These are phyloP conservation scores for Lithophane socia DNA, from an alignment of 2,888 invertebrate genomes.

Conservation along the genomic window DNA sequence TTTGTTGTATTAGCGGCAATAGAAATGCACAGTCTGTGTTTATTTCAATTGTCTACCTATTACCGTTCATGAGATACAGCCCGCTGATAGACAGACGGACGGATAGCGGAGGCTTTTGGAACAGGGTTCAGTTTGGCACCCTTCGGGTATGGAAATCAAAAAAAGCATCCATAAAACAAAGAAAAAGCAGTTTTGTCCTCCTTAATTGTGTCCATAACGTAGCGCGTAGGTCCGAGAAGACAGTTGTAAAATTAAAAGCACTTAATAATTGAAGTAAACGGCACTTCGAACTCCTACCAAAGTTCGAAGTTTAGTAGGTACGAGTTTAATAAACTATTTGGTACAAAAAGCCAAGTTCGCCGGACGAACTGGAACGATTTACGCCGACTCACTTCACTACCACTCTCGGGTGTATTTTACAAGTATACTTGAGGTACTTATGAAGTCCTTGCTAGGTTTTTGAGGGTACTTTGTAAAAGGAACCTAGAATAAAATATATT, in stretches of 20 bases:
- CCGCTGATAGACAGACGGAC: too few relatives aligned
- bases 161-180: background rate
- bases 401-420: conserved; percentile 40
- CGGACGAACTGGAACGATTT: conserved; percentile 34
- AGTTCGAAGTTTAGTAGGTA: conserved; percentile 34
- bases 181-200: background rate
- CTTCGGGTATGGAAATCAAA: too few relatives aligned
- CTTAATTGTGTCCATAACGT: conserved; percentile 12
- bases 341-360: conserved; percentile 57
- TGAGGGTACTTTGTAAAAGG: conserved; percentile 43
- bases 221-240: background rate
- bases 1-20: too few relatives aligned
- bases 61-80: too few relatives aligned
- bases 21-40: too few relatives aligned
- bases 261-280: conserved; percentile 59
- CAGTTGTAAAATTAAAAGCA: conserved; percentile 56
- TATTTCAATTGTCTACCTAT: too few relatives aligned
- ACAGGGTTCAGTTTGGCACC: too few relatives aligned
- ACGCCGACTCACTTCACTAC: conserved; percentile 29
- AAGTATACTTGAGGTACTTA: conserved; percentile 50
- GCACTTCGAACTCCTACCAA: conserved; percentile 33
- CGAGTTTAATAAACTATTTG: conserved; percentile 57
- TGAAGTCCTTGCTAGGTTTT: conserved; percentile 38
- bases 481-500: conserved; percentile 30
- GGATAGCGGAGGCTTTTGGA: too few relatives aligned